phyloP scores from a whole-genome alignment of 2,113 vertebrate species.

The Syngnathus typhle region DNA sequence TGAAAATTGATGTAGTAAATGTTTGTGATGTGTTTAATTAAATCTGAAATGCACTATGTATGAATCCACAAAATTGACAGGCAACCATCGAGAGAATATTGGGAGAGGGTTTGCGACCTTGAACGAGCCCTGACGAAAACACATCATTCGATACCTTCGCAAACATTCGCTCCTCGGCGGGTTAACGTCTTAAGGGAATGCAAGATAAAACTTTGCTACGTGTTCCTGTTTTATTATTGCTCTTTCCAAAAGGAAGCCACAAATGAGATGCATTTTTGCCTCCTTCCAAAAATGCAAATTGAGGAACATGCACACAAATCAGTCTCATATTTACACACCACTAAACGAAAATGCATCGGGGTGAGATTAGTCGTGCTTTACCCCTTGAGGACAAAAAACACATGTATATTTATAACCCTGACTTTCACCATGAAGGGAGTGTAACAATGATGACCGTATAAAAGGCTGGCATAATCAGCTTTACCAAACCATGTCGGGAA shows the following conservation, averaged over 20 bases:
- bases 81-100: too few species aligned
- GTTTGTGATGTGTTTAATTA: not conserved
- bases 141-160: too few species aligned
- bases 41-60: constrained; percentile 3
- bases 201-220: not conserved
- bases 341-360: constrained; percentile 33
- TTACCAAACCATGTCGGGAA: constrained; percentile 7
- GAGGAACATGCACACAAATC: constrained; percentile 14
- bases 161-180: too few species aligned
- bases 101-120: too few species aligned
- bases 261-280: constrained; percentile 27
- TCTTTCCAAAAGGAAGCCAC: constrained; percentile 20
- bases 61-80: not conserved
- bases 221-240: not conserved
- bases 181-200: not conserved
- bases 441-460: constrained; percentile 24
- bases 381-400: constrained; percentile 39
- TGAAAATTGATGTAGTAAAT: not conserved
- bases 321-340: constrained; percentile 22
- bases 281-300: constrained; percentile 36
- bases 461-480: constrained; percentile 33
- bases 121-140: too few species aligned
- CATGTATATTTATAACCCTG: constrained; percentile 53
- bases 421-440: constrained; percentile 27
- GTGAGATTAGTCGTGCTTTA: constrained; percentile 46